A percentile compares a stretch with the other conserved stretches of the same genome.
These are phyloP conservation scores for Lytechinus variegatus DNA, from an alignment of 35 echinoderm and acorn worm genomes.

Conservation along the genomic window DNA sequence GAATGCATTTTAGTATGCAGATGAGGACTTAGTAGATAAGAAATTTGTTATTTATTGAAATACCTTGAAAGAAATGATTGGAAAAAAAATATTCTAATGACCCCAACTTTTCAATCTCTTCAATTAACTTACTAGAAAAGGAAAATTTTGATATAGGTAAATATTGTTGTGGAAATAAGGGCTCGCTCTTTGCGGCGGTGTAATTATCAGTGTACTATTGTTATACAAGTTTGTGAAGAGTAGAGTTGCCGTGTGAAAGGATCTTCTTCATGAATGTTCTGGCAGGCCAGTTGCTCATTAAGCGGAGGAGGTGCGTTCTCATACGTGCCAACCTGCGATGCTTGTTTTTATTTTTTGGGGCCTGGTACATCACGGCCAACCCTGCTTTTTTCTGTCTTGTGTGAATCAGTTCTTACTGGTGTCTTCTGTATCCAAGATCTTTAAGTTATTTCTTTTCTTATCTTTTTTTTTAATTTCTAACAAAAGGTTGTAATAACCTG, in stretches of 20 bases:
- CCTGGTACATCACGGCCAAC: slow-evolving; percentile 54
- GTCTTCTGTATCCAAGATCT: slow-evolving; percentile 41
- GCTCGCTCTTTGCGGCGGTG: slow-evolving; percentile 51
- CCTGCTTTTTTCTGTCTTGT: slow-evolving; percentile 47
- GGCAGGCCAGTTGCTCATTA: slow-evolving; percentile 53
- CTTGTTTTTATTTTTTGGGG: slow-evolving; percentile 48
- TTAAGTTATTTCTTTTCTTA: slow-evolving; percentile 39
- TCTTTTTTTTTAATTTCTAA: slow-evolving; percentile 37
- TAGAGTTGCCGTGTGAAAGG: slow-evolving; percentile 57
- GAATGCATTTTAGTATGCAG: slow-evolving; percentile 53
- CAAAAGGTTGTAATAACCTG: slow-evolving; percentile 42
- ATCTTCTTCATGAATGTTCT: slow-evolving; percentile 50
- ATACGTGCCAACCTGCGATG: slow-evolving; percentile 44
- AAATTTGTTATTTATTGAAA: slow-evolving; percentile 58
- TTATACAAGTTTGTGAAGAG: slow-evolving; percentile 57
- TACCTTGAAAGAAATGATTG: slow-evolving; percentile 55
- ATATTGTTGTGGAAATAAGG: slow-evolving; percentile 55
- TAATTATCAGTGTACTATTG: slow-evolving; percentile 56
- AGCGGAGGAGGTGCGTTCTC: slow-evolving; percentile 52
- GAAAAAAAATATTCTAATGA: slow-evolving; percentile 50
- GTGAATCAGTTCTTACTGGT: slow-evolving; percentile 51
- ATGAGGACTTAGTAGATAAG: slow-evolving; percentile 35
- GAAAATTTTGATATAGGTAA: slow-evolving; percentile 54
- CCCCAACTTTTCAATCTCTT: slow-evolving; percentile 54
- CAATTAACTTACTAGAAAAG: slow-evolving; percentile 14